A percentile compares a stretch with the other conserved stretches of the same genome.
phyloP scores from a whole-genome alignment of 2,113 vertebrate species.

The Solea solea region DNA sequence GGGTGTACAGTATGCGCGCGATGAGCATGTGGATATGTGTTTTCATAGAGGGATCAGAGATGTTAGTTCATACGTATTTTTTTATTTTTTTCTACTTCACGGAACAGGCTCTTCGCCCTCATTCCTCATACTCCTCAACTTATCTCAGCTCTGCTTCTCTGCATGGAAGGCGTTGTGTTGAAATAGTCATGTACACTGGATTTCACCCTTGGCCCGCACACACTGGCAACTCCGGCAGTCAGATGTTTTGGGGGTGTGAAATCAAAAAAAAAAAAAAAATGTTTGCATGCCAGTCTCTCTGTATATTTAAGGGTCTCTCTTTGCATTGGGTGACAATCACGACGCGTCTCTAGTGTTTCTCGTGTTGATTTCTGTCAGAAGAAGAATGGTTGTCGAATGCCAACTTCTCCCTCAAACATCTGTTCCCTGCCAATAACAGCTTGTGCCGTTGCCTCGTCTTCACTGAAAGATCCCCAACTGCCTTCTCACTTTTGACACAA shows the following conservation, averaged over 20 bases:
- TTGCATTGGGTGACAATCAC: conserved; percentile 74
- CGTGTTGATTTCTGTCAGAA: conserved; percentile 78
- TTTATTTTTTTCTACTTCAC: conserved; percentile 12
- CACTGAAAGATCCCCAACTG: conserved; percentile 72
- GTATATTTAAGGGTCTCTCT: conserved; percentile 73
- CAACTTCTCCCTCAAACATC: conserved; percentile 82
- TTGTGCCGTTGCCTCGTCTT: conserved; percentile 77
- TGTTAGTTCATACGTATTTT: conserved; percentile 47
- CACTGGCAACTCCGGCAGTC: conserved; percentile 59
- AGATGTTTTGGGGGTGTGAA: conserved; percentile 75
- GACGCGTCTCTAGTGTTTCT: conserved; percentile 71
- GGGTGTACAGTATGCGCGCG: conserved; percentile 46
- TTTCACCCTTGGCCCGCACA: conserved; percentile 61
- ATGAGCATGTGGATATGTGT: conserved; percentile 43
- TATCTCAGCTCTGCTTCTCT: conserved; percentile 41
- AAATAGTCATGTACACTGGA: conserved; percentile 24
- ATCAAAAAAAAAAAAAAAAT: conserved; percentile 60
- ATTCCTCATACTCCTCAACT: conserved; percentile 28
- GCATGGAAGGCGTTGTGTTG: conserved; percentile 12
- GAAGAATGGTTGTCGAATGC: conserved; percentile 78
- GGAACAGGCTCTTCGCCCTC: conserved; percentile 29
- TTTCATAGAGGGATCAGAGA: conserved; percentile 48
- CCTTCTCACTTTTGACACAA: conserved; percentile 72
- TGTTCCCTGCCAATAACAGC: conserved; percentile 84
- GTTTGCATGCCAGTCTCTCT: conserved; percentile 60